Conservation (phyloP, 2,113 vertebrate species). For the Tringa solitaria region DNA sequence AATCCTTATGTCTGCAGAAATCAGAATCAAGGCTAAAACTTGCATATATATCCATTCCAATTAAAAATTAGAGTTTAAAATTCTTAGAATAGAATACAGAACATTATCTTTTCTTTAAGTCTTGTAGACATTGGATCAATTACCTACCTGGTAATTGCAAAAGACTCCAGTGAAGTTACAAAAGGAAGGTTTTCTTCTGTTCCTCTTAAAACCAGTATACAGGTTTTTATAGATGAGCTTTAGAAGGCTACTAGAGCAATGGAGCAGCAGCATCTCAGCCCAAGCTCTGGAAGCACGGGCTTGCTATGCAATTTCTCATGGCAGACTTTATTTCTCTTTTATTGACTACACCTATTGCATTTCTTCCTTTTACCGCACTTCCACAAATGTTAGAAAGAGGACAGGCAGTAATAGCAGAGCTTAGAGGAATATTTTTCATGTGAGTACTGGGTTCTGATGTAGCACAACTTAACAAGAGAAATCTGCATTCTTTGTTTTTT, state of each 20-base stretch:
- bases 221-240: background rate
- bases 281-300: background rate
- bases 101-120: background rate
- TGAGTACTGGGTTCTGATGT: background rate
- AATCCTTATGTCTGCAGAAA: background rate
- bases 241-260: background rate
- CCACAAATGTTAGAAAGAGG: background rate
- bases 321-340: constrained; percentile 15
- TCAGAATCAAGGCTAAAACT: background rate
- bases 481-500: background rate
- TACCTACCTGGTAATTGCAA: background rate
- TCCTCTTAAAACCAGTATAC: background rate
- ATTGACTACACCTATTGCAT: background rate
- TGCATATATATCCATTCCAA: background rate
- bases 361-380: background rate
- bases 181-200: background rate
- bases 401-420: background rate
- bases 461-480: background rate
- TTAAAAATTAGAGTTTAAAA: background rate
- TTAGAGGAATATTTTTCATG: background rate
- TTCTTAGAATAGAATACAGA: background rate
- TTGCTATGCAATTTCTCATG: background rate
- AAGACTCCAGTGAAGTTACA: background rate
- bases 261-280: background rate
- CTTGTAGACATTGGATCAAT: background rate